Evolutionary conservation across 1,140 invertebrate species (phyloP).

Genomic region (Drepana arcuata): DNA sequence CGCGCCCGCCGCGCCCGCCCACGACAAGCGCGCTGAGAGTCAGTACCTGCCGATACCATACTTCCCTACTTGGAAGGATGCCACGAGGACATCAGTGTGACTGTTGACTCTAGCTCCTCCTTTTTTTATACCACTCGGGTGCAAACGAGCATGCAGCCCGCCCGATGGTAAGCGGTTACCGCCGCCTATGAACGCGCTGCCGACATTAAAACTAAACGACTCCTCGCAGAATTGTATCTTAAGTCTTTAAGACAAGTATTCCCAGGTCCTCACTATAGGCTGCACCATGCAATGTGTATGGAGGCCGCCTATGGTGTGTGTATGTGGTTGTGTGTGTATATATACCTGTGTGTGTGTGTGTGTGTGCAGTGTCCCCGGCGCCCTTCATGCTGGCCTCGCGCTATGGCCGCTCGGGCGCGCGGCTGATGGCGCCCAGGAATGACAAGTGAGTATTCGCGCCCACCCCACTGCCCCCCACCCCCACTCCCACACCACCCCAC

Average conservation of each 20-base stretch:
- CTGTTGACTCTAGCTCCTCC: not conserved
- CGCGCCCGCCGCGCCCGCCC: conserved; percentile 2
- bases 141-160: not conserved
- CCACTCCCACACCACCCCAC: no score
- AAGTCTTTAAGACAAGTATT: no score
- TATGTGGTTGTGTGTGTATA: no score
- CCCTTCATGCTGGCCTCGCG: conserved; percentile 34
- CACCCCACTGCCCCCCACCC: no score
- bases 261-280: no score
- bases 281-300: no score
- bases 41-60: not conserved
- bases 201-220: no score
- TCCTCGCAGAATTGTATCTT: no score
- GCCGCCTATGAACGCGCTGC: no score
- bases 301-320: no score
- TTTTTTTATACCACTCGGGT: not conserved
- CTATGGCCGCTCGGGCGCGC: conserved; percentile 25
- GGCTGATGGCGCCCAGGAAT: conserved; percentile 27
- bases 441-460: conserved; percentile 22
- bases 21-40: conserved; percentile 7
- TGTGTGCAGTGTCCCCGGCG: conserved; percentile 23
- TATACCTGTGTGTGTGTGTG: not conserved
- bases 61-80: not conserved
- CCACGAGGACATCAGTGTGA: not conserved
- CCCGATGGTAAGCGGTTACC: not conserved